Conservation (phyloP, 2,797 vertebrate species). For the Loriculus beryllinus region DNA sequence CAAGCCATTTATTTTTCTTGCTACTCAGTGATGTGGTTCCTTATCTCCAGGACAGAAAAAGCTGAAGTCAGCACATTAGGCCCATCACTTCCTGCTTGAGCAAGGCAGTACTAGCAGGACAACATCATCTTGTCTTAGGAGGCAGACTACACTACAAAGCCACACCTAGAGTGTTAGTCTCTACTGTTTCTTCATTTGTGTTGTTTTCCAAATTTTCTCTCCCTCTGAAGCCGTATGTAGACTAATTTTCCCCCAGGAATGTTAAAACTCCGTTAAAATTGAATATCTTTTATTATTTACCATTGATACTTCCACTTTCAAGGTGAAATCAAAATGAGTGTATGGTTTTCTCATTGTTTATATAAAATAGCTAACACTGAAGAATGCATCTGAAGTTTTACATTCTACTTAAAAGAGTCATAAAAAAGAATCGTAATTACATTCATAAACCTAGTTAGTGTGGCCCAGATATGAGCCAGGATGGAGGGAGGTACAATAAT, state of each 20-base stretch:
- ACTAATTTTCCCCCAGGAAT: not conserved
- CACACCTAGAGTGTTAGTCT: not conserved
- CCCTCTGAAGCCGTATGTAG: not conserved
- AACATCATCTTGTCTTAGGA: not conserved
- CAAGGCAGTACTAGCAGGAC: not conserved
- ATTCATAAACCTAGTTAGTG: not conserved
- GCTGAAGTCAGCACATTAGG: not conserved
- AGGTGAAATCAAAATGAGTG: not conserved
- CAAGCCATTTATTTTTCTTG: not conserved
- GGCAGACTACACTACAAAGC: not conserved
- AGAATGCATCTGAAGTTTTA: not conserved
- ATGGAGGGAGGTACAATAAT: accelerated
- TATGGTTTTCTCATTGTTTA: not conserved
- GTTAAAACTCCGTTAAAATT: not conserved
- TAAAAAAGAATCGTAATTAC: not conserved
- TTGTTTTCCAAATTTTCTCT: not conserved
- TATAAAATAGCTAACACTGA: not conserved
- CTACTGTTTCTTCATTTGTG: not conserved
- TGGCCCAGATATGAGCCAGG: not conserved
- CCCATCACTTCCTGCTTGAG: not conserved
- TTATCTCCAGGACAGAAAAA: not conserved
- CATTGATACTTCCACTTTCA: not conserved
- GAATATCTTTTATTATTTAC: not conserved
- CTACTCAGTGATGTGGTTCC: not conserved
- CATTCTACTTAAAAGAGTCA: not conserved